Conservation (phyloP, 2,113 vertebrate genomes). For the Fulmarus glacialis region DNA sequence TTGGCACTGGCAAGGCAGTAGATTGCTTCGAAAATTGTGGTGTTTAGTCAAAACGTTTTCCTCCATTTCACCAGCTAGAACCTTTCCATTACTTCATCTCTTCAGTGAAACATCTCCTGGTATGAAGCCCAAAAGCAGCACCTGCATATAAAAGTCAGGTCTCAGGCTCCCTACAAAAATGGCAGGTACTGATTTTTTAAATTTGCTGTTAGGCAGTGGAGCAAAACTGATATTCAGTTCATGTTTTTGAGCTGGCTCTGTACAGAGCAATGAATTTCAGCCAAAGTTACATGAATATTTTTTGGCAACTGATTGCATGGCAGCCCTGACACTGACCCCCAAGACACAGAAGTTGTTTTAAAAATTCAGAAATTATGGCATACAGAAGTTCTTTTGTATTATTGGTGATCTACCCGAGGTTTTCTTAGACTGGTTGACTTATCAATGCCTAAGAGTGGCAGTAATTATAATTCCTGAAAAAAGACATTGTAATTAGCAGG, state of each 20-base stretch:
- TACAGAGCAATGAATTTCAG: background rate
- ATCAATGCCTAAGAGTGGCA: background rate
- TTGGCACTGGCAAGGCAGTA: background rate
- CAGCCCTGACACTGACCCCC: background rate
- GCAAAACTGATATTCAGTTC: background rate
- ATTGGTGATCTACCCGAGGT: background rate
- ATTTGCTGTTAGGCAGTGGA: background rate
- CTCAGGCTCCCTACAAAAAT: background rate
- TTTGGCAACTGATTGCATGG: background rate
- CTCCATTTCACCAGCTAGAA: background rate
- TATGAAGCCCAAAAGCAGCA: background rate
- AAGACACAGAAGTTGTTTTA: background rate
- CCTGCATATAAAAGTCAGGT: background rate
- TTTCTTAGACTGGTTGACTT: background rate
- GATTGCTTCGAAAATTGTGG: background rate
- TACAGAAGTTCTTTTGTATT: background rate
- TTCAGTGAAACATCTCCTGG: background rate
- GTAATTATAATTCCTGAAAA: background rate
- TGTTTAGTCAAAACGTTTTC: background rate
- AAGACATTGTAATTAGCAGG: background rate
- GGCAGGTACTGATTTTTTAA: background rate
- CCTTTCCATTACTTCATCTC: background rate
- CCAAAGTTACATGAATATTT: background rate
- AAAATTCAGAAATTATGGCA: background rate
- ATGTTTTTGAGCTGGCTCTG: background rate